A percentile compares a stretch with the other conserved stretches of the same genome.
These are phyloP conservation scores for Hylaea fasciaria DNA, from an alignment of 2,888 invertebrate genomes.

Conservation along the genomic window DNA sequence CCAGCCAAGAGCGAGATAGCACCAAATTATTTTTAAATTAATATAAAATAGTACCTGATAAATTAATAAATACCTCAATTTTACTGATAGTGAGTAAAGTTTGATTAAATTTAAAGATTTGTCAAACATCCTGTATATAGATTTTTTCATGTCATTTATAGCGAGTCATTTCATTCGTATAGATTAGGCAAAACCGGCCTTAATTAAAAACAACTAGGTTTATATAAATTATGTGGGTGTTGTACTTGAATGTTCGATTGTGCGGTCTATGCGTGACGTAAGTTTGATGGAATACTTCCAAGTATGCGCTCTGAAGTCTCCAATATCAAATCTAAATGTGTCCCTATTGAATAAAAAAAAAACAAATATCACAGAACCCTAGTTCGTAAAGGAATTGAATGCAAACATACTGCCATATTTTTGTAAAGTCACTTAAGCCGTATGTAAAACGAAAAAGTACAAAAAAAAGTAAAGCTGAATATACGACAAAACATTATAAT, in stretches of 20 bases:
- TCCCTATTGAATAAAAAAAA: slow-evolving; percentile 21
- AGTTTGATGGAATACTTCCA: slow-evolving; percentile 33
- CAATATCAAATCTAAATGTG: slow-evolving; percentile 30
- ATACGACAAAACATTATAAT: slow-evolving; percentile 29
- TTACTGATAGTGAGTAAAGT: slow-evolving; percentile 59
- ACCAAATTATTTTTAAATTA: slow-evolving; percentile 49
- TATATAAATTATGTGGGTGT: slow-evolving; percentile 52
- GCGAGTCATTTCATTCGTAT: slow-evolving; percentile 70
- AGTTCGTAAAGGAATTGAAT: slow-evolving; percentile 76
- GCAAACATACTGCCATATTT: slow-evolving; percentile 81
- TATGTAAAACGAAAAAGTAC: slow-evolving; percentile 57
- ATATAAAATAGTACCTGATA: slow-evolving; percentile 50
- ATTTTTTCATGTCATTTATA: slow-evolving; percentile 57
- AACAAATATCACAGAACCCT: slow-evolving; percentile 44
- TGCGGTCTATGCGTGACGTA: slow-evolving; percentile 43
- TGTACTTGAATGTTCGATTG: slow-evolving; percentile 51
- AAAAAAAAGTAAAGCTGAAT: slow-evolving; percentile 53
- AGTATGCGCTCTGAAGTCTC: slow-evolving; percentile 34
- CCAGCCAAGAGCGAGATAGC: slow-evolving; percentile 50
- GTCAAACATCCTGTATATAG: slow-evolving; percentile 79
- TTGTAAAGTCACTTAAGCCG: slow-evolving; percentile 63
- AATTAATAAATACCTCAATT: slow-evolving; percentile 62
- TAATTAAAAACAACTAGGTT: slow-evolving; percentile 65
- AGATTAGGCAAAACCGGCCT: slow-evolving; percentile 82
- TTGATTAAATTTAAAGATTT: slow-evolving; percentile 59